A percentile compares a stretch with the other conserved stretches of the same genome.
Conservation (phyloP, 2,797 vertebrate species). For the Halcyon smyrnensis region DNA sequence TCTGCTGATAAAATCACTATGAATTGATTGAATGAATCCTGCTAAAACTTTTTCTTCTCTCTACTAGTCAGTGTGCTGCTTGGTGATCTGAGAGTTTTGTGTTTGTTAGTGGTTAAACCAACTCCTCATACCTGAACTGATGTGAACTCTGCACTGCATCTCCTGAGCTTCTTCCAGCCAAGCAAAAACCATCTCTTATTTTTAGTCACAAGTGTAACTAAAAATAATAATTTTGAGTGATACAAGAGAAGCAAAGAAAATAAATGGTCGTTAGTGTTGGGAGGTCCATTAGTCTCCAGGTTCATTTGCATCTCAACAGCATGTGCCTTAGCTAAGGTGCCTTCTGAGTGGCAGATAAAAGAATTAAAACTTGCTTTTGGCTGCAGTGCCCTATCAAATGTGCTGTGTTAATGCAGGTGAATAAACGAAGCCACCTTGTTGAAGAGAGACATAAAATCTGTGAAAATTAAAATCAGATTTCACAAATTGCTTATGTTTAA, state of each 20-base stretch:
- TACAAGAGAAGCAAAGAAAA: not conserved
- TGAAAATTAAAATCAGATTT: conserved; percentile 4
- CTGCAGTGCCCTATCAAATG: not conserved
- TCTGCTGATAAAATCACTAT: not conserved
- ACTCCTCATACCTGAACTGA: not conserved
- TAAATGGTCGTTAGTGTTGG: not conserved
- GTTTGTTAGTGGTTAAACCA: not conserved
- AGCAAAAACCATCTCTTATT: not conserved
- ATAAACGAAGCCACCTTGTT: not conserved
- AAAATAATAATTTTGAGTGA: not conserved
- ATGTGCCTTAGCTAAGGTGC: not conserved
- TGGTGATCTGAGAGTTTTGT: not conserved
- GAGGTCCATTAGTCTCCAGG: not conserved
- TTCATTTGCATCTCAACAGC: not conserved
- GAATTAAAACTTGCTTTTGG: not conserved
- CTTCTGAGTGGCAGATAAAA: not conserved
- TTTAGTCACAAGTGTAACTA: not conserved
- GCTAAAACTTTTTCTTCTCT: not conserved
- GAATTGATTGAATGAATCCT: not conserved
- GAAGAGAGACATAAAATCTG: not conserved
- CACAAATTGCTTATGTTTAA: not conserved
- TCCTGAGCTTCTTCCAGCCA: not conserved
- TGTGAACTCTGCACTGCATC: not conserved
- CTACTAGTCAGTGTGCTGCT: not conserved
- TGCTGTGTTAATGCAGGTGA: not conserved